Conservation (phyloP, 2,797 vertebrate species). For the Gadopsis bispinosus region DNA sequence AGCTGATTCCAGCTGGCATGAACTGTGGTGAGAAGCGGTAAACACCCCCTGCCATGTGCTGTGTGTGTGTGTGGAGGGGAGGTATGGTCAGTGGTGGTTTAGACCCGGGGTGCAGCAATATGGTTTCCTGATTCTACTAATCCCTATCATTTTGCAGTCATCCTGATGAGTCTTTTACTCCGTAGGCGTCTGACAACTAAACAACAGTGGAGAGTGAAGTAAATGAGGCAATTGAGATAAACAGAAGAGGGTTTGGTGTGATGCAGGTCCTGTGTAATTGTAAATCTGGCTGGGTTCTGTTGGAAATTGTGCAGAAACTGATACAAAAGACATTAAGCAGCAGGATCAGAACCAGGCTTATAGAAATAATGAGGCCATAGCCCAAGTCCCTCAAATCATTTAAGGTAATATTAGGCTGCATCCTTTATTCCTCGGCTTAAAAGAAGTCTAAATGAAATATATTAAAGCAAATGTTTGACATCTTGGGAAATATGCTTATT, state of each 20-base stretch:
- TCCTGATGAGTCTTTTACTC: conserved; percentile 84
- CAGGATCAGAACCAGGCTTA: neutral
- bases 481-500: too few relatives aligned
- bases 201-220: conserved; percentile 84
- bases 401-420: neutral
- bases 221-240: conserved; percentile 87
- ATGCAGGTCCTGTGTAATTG: conserved; percentile 11
- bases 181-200: conserved; percentile 66
- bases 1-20: conserved; percentile 19
- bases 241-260: conserved; percentile 59
- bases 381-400: too few relatives aligned
- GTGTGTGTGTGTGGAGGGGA: neutral
- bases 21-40: neutral
- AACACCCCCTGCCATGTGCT: neutral
- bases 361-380: neutral
- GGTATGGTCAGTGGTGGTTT: neutral
- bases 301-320: neutral
- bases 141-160: conserved; percentile 92
- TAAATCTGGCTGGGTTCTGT: neutral
- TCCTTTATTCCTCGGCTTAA: too few relatives aligned
- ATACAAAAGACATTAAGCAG: neutral
- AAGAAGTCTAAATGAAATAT: too few relatives aligned
- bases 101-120: conserved; percentile 81
- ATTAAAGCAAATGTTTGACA: too few relatives aligned
- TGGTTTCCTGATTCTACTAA: conserved; percentile 90